Base-by-base conservation (phyloP, 2,888 invertebrate genomes). In the Pantelozetes paolii region DNA sequence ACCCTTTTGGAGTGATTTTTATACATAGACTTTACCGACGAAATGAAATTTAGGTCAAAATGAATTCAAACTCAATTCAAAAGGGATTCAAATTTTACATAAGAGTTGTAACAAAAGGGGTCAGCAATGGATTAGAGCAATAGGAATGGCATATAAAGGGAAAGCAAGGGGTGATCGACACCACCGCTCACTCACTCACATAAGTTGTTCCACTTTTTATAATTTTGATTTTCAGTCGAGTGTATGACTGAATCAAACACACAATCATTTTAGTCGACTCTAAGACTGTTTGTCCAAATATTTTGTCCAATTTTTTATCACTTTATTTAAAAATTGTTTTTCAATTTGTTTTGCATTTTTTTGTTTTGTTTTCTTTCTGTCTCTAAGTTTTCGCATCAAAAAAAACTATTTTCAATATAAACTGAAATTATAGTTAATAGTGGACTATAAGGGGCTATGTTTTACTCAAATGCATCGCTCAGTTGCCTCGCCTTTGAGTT, bases 161-260 rank as follows among this genome's bases (percentile, higher is more conserved):
- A 40, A 20, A n/a, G 62, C 62, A 62, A 62, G 62, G 62, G 62
- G 62, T 62, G 62, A 62, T 62, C 62, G 36, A 62, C 62, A 62
- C 62, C 36, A 62, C 32, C 32, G 62, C 62, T 26, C 54, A 54
- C 9, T 26, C 54, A 54, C 20, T 23, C 54, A 48, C 48, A 62
- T 62, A 62, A 62, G 62, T 62, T 28, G 62, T 62, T 30, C 62
- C 62, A 62, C 62, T 32, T 62, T 62, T 57, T 59, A 23, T 62
- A 13, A 62, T 62, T 62, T 18, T 20, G 5, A 62, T 30, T 30
- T 62, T 15, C 32, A 15, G 54, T 23, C 2, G n/a, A 50, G 50
- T 20, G 20, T 30, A 28, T 62, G 32, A 2, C 30, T 62, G n/a
- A 32, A 9, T 62, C 36, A 32, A 62, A 36, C 62, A 62, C 28